Evolutionary conservation across 2,888 invertebrate genomes (phyloP).

Genomic region (Hetaerina titia): DNA sequence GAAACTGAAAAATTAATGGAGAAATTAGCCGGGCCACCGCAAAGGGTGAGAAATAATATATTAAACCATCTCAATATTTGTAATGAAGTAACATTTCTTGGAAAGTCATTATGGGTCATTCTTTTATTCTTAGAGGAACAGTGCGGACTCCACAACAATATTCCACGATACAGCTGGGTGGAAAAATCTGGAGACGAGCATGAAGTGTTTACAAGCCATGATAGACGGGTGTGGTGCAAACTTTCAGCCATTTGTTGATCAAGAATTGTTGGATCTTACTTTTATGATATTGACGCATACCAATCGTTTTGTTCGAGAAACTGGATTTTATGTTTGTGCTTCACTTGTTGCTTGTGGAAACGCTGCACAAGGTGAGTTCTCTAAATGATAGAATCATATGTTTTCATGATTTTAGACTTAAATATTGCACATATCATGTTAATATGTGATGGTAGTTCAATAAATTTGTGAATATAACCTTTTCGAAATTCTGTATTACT

Average conservation of each 20-base stretch:
- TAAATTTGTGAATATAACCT: background rate
- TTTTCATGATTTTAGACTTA: background rate
- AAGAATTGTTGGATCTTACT: slow-evolving; percentile 77
- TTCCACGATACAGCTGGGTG: slow-evolving; percentile 79
- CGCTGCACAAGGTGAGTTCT: slow-evolving; percentile 71
- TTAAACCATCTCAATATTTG: background rate
- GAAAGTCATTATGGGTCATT: slow-evolving; percentile 69
- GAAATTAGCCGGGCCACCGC: slow-evolving; percentile 71
- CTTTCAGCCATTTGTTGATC: slow-evolving; percentile 76
- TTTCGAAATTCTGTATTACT: no score
- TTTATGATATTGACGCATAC: slow-evolving; percentile 77
- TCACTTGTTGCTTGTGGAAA: slow-evolving; percentile 77
- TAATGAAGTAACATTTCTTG: background rate
- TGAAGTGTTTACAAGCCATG: slow-evolving; percentile 79
- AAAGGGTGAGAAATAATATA: slow-evolving; percentile 70
- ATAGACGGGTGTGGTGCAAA: slow-evolving; percentile 77
- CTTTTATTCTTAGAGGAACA: slow-evolving; percentile 73
- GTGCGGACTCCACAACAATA: slow-evolving; percentile 76
- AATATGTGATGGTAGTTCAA: background rate
- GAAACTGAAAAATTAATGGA: slow-evolving; percentile 73
- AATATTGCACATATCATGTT: background rate
- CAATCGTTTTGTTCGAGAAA: slow-evolving; percentile 80
- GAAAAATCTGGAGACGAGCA: slow-evolving; percentile 77
- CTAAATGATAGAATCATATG: no score
- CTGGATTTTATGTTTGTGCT: slow-evolving; percentile 78